Evolutionary conservation across 2,797 vertebrate species (phyloP).

Genomic region (Rhodeus uyekii): DNA sequence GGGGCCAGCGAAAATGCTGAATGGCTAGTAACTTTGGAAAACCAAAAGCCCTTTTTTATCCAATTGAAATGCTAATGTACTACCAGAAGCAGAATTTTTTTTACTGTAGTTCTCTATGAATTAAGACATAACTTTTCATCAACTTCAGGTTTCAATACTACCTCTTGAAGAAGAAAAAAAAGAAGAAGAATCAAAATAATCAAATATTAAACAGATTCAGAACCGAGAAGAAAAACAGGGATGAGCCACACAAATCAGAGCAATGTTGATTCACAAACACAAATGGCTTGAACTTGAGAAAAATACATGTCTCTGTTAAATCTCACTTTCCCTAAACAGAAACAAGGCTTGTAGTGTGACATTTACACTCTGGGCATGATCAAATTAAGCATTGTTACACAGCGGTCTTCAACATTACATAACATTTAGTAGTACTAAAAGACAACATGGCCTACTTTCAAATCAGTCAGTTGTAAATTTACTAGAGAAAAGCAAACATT

Average conservation of each 20-base stretch:
- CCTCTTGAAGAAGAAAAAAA: not conserved
- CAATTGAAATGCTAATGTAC: not conserved
- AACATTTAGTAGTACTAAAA: conserved; percentile 21
- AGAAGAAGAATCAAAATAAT: not conserved
- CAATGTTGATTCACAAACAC: not conserved
- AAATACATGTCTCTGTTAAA: conserved; percentile 8
- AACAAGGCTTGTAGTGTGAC: not conserved
- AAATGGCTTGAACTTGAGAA: not conserved
- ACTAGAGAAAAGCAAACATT: conserved; percentile 2
- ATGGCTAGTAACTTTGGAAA: not conserved
- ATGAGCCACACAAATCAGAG: not conserved
- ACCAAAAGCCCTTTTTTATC: not conserved
- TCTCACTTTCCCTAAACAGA: conserved; percentile 4
- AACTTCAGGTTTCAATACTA: not conserved
- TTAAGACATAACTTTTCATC: not conserved
- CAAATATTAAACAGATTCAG: not conserved
- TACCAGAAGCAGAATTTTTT: not conserved
- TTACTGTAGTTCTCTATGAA: not conserved
- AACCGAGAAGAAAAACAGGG: not conserved
- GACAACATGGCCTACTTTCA: conserved; percentile 2
- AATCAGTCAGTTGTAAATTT: not conserved
- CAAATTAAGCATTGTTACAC: conserved; percentile 1
- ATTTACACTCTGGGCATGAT: conserved; percentile 21
- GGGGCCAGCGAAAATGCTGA: not conserved
- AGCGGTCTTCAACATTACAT: conserved; percentile 9